These are phyloP conservation scores for Sicus ferrugineus DNA, from an alignment of 2,888 invertebrate genomes.

Conservation along the genomic window DNA sequence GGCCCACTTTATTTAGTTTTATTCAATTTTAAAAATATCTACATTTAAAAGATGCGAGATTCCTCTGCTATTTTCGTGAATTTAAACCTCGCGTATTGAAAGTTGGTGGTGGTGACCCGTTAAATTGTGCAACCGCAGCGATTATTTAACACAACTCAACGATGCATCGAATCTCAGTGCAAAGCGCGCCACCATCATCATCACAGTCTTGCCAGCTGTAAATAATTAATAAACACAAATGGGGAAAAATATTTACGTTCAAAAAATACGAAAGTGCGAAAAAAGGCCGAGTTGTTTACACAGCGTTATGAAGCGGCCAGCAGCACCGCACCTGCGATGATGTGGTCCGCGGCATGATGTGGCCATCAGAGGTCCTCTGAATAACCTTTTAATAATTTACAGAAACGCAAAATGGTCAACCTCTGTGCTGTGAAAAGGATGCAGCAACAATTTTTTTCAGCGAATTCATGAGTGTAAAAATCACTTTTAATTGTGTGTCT, in stretches of 20 bases:
- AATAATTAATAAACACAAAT: conserved; percentile 45
- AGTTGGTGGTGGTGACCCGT: conserved; percentile 37
- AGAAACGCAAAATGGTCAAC: not conserved
- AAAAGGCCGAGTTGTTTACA: conserved; percentile 5
- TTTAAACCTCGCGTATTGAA: too few species aligned
- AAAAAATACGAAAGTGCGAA: conserved; percentile 1
- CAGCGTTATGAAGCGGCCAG: not conserved
- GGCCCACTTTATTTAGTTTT: too few species aligned
- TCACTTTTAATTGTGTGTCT: conserved; percentile 29
- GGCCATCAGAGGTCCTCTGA: not conserved
- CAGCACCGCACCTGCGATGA: not conserved
- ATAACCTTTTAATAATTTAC: not conserved
- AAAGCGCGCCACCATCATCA: not conserved
- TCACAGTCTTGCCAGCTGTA: conserved; percentile 28
- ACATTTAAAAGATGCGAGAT: too few species aligned
- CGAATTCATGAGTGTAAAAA: conserved; percentile 56
- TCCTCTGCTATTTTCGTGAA: too few species aligned
- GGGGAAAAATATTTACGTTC: conserved; percentile 27
- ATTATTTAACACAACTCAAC: conserved; percentile 24
- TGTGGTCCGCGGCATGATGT: not conserved
- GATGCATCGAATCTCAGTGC: not conserved
- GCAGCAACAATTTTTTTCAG: conserved; percentile 49
- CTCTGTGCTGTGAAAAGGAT: conserved; percentile 30
- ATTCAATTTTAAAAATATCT: too few species aligned
- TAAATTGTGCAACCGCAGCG: conserved; percentile 33